Evolutionary conservation across 2,888 invertebrate genomes (phyloP).

Genomic region (Acanthosepion pharaonis): DNA sequence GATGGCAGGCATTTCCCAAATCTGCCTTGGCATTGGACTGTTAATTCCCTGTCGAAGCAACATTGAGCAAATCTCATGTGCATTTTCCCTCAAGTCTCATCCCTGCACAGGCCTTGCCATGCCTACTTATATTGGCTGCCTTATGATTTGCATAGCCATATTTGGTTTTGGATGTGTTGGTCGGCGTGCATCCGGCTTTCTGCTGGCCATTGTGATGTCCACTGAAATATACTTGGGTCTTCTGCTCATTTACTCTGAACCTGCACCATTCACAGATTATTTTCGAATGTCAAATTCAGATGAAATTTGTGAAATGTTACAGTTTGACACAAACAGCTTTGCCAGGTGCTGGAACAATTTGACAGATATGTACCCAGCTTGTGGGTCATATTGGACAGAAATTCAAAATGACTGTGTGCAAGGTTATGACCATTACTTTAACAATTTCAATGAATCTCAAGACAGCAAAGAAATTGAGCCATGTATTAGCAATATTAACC

Average conservation of each 20-base stretch:
- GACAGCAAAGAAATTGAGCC: background rate
- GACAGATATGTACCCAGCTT: background rate
- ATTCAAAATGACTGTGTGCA: conserved; percentile 23
- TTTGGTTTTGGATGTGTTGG: conserved; percentile 46
- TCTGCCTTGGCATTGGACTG: conserved; percentile 41
- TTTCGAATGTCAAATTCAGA: conserved; percentile 1
- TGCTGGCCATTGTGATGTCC: conserved; percentile 37
- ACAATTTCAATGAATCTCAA: background rate
- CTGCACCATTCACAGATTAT: background rate
- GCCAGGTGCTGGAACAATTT: background rate
- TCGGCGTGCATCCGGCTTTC: background rate
- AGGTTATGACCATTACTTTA: conserved; percentile 40
- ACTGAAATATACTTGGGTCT: conserved; percentile 24
- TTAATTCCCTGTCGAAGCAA: background rate
- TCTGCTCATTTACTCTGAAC: background rate
- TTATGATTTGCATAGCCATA: conserved; percentile 35
- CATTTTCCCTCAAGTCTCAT: conserved; percentile 37
- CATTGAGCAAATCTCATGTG: conserved; percentile 4
- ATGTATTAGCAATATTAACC: background rate
- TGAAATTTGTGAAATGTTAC: background rate
- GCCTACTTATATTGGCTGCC: conserved; percentile 37
- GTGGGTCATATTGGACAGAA: background rate
- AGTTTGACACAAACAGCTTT: background rate
- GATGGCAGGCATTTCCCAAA: conserved; percentile 38
- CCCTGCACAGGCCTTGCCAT: background rate